Evolutionary conservation across 2,888 invertebrate genomes (phyloP).

Genomic region (Acanthosepion lycidas): DNA sequence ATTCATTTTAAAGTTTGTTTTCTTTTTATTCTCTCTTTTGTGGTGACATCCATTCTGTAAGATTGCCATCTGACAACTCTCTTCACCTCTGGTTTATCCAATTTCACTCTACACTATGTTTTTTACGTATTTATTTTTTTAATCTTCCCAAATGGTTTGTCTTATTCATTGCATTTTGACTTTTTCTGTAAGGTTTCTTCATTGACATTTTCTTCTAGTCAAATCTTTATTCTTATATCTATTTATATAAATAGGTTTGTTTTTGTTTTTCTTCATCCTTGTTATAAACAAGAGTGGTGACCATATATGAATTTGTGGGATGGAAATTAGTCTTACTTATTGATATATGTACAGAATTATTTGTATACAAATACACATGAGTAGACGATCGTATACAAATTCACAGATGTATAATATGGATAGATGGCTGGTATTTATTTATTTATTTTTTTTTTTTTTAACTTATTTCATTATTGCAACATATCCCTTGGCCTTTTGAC

Average conservation of each 20-base stretch:
- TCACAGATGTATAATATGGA: background rate
- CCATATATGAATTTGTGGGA: background rate
- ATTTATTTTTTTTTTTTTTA: no score
- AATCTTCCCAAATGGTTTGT: background rate
- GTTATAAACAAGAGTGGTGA: background rate
- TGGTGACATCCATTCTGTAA: slow-evolving; percentile 33
- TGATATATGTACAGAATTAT: background rate
- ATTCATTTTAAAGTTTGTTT: slow-evolving; percentile 33
- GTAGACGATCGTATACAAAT: background rate
- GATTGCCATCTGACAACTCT: slow-evolving; percentile 7
- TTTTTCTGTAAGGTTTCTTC: slow-evolving; percentile 33
- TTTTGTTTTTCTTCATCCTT: background rate
- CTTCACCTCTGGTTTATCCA: background rate
- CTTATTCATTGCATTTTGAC: slow-evolving; percentile 14
- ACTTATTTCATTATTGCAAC: background rate
- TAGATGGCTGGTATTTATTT: background rate
- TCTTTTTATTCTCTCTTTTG: background rate
- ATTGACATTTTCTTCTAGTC: background rate
- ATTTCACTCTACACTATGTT: background rate
- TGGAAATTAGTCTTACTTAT: background rate
- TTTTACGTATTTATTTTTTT: background rate
- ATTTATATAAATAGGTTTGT: background rate
- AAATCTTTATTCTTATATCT: slow-evolving; percentile 15
- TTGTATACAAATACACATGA: background rate
- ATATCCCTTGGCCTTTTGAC: background rate